Evolutionary conservation across 2,113 vertebrate genomes (phyloP), one percentile per base, ranked within the genome.

Genomic region (Calidris pygmaea): DNA sequence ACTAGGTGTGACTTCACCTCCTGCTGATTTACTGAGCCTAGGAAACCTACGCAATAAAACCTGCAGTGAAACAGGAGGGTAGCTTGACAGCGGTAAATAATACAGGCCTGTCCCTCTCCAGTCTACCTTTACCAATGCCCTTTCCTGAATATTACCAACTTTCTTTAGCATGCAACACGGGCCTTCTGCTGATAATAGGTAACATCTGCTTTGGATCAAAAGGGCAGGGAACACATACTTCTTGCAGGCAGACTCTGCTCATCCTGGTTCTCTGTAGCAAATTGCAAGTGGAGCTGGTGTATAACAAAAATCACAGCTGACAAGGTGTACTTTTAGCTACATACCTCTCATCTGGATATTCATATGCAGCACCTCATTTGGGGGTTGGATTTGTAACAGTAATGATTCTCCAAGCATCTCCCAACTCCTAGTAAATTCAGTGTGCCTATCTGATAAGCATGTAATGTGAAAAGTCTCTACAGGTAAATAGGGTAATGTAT

Each of bases 191-290:
- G 73, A 26, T 91, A 94, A 93, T 78, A 48, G 9, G 39, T 53
- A 93, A 59, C 91, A 95, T 96, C 96, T 97, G 89, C 87, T 94
- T 89, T 78, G 82, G 66, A 94, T 89, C 87, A 95, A 87, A 90
- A 66, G 43, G 29, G 17, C 45, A 59, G 43, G 34, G 39, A 82
- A 74, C 34, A 67, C 84, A 74, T n/a, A 58, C 27, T 79, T 65
- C 78, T 74, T 82, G 48, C 77, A 78, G 76, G 50, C 73, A 82
- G 74, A 75, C 48, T 81, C 55, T 32, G 48, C 16, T 75, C 53
- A 41, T 82, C 84, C 68, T 77, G 29, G 21, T 26, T 86, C 37
- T 85, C 82, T 76, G 68, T 11, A 68, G 55, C 34, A 90, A 63
- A 75, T 94, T 87, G 84, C 37, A 78, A 72, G 37, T 23, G 34